Base-by-base conservation (phyloP, 2,113 vertebrate species). In the Patagioenas fasciata region DNA sequence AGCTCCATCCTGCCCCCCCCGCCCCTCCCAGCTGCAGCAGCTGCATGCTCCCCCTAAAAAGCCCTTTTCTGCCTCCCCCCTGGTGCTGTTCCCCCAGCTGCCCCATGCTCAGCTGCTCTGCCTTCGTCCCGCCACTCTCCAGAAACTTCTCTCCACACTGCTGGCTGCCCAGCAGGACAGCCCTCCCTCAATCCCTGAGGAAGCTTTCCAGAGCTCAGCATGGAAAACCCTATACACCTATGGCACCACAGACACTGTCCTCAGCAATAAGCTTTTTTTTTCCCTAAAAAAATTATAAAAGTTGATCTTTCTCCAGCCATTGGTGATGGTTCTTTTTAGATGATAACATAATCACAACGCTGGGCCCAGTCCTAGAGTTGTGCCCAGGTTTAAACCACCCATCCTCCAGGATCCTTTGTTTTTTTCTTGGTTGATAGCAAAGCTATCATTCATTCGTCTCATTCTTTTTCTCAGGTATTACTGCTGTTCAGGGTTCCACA, bases 91-190 rank as follows among this genome's bases (percentile, higher is more conserved):
- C 25, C 9, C 48, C 11, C 16, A 4, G 51, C 17, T 13, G 7
- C 17, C 31, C 56, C 5, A 5, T 9, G 14, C 25, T 9, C 31
- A 10, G 15, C 51, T 15, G 2, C 31, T 21, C 47, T 5, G 10
- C 28, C 50, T 15, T 16, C 40, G n/a, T 5, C 5, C 53, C 6
- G 4, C 18, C 1, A 4, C 32, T 18, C 24, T 26, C 11, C 1
- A 13, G 58, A 18, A 28, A 13, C 28, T 73, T 42, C 44, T 17
- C 28, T 15, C 20, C 10, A 4, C 25, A 8, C 7, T 1, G 9
- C 32, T 3, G 21, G 13, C 66, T 40, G 42, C 42, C 65, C 13
- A 24, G 5, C 34, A 4, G 3, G 48, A 11, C 8, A 2, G 10
- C 13, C n/a, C 17, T 47, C 7, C 34, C 58, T 73, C 10, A 3